Evolutionary conservation across 2,797 vertebrate species (phyloP).

Genomic region (Menidia menidia): DNA sequence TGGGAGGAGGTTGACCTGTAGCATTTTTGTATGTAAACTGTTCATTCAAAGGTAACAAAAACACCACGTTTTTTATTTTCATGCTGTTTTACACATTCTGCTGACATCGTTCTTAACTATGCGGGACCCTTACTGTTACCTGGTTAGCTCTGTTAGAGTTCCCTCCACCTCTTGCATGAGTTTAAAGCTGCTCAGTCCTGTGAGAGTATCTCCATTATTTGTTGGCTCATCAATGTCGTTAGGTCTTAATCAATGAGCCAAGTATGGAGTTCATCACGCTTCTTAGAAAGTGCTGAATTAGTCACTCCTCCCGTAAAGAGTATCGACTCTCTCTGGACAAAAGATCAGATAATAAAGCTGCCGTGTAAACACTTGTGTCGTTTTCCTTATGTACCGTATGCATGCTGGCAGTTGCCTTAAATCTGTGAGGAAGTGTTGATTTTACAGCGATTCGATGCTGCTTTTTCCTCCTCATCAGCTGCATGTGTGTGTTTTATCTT

Average conservation of each 20-base stretch:
- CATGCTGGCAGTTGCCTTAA: not conserved
- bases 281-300: conserved; percentile 32
- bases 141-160: not conserved
- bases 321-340: not conserved
- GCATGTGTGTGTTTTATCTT: conserved; percentile 21
- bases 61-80: too few relatives aligned
- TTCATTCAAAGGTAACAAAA: not conserved
- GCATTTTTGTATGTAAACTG: not conserved
- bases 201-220: conserved; percentile 13
- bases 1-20: not conserved
- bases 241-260: conserved; percentile 33
- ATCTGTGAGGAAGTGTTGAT: not conserved
- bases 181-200: conserved; percentile 17
- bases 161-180: not conserved
- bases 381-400: not conserved
- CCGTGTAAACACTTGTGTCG: not conserved
- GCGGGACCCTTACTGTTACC: not conserved
- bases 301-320: not conserved
- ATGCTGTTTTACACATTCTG: too few relatives aligned
- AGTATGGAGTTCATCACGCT: conserved; percentile 34
- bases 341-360: not conserved
- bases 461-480: conserved; percentile 25
- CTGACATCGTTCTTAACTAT: too few relatives aligned
- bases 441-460: not conserved
- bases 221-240: conserved; percentile 30